These are phyloP conservation scores for Litocranius walleri DNA, from an alignment of 2,113 vertebrate genomes.

Conservation along the genomic window DNA sequence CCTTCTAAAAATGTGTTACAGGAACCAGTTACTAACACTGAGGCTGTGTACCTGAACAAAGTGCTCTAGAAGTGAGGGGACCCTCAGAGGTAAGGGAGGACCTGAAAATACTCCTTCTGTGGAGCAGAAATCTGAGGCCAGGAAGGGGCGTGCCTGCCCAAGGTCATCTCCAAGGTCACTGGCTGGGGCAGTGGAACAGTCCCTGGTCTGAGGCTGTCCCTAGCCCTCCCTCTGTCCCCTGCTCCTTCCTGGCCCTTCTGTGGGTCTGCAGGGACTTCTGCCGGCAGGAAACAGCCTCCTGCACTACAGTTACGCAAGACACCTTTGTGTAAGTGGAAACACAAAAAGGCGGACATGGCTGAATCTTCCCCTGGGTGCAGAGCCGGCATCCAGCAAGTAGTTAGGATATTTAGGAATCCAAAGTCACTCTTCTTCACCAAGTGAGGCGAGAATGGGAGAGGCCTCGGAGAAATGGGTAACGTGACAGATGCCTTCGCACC, in stretches of 20 bases:
- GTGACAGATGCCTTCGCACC: background rate
- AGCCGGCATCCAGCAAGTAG: background rate
- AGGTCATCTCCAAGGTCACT: background rate
- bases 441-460: background rate
- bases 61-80: no score
- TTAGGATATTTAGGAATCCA: background rate
- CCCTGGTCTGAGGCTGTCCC: background rate
- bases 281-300: background rate
- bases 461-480: accelerated
- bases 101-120: background rate
- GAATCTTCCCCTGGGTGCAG: background rate
- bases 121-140: background rate
- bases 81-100: background rate
- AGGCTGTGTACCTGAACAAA: background rate
- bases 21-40: background rate
- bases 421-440: background rate
- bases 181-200: no score
- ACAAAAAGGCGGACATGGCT: background rate
- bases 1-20: background rate
- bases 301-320: accelerated
- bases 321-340: background rate
- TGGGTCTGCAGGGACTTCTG: background rate
- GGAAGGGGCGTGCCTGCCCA: accelerated
- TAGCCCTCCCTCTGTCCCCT: background rate
- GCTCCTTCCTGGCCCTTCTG: background rate